These are phyloP conservation scores for Dexiosoma caninum DNA, from an alignment of 2,888 invertebrate genomes.

Conservation along the genomic window DNA sequence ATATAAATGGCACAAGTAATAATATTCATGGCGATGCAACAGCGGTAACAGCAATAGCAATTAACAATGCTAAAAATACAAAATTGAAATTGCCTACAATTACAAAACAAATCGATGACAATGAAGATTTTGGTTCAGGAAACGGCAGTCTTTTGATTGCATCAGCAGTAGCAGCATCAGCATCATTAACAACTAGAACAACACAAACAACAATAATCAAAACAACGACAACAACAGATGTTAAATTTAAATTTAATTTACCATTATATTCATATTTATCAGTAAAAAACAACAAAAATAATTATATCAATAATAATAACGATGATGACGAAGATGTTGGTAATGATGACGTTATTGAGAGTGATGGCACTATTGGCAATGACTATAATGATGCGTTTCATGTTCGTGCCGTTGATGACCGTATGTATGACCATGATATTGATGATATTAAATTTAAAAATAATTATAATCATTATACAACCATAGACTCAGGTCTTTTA, in stretches of 20 bases:
- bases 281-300: slow-evolving; percentile 61
- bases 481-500: slow-evolving; percentile 58
- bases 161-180: slow-evolving; percentile 30
- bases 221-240: slow-evolving; percentile 44
- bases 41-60: slow-evolving; percentile 50
- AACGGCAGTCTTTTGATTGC: slow-evolving; percentile 55
- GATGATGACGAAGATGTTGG: slow-evolving; percentile 23
- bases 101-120: slow-evolving; percentile 39
- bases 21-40: slow-evolving; percentile 22
- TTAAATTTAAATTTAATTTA: slow-evolving; percentile 61
- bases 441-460: slow-evolving; percentile 58
- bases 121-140: slow-evolving; percentile 58
- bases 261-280: slow-evolving; percentile 52
- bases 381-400: slow-evolving; percentile 26
- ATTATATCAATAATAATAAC: slow-evolving; percentile 44
- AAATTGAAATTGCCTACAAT: slow-evolving; percentile 59
- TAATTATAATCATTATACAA: slow-evolving; percentile 61
- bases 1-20: slow-evolving; percentile 46
- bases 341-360: slow-evolving; percentile 4
- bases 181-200: slow-evolving; percentile 22
- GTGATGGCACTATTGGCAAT: background rate
- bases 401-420: slow-evolving; percentile 2
- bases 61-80: slow-evolving; percentile 43
- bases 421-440: slow-evolving; percentile 32
- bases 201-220: slow-evolving; percentile 35